Evolutionary conservation across 1,140 invertebrate genomes (phyloP).

Genomic region (Calycopis cecrops): DNA sequence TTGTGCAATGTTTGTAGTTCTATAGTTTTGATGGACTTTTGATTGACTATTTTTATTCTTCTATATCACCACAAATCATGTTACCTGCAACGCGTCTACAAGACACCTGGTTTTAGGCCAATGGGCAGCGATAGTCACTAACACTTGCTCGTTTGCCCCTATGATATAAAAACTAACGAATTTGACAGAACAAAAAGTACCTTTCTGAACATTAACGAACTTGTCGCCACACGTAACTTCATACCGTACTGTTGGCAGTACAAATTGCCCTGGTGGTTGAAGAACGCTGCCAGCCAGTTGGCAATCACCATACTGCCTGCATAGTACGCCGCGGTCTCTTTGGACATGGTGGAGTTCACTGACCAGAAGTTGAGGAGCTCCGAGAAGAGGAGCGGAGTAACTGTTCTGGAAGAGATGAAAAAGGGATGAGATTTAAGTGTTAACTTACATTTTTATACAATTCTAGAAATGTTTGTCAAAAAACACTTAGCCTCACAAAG

Average conservation of each 20-base stretch:
- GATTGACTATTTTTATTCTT: too few relatives aligned
- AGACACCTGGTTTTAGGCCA: too few relatives aligned
- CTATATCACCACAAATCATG: too few relatives aligned
- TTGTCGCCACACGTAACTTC: constrained; percentile 75
- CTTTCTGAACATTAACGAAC: constrained; percentile 78
- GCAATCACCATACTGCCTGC: constrained; percentile 43
- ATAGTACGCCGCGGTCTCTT: constrained; percentile 41
- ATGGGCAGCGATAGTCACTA: too few relatives aligned
- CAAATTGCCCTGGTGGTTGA: constrained; percentile 21
- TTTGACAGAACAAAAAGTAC: too few relatives aligned
- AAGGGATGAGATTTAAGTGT: background rate
- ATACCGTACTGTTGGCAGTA: constrained; percentile 71
- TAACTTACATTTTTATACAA: background rate
- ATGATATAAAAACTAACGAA: too few relatives aligned
- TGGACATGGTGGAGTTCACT: constrained; percentile 22
- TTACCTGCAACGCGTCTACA: too few relatives aligned
- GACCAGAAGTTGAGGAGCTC: constrained; percentile 73
- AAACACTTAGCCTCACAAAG: background rate
- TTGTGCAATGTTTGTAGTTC: too few relatives aligned
- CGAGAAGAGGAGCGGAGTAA: constrained; percentile 69
- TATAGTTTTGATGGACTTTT: too few relatives aligned
- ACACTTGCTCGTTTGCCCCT: too few relatives aligned
- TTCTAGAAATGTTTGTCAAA: background rate
- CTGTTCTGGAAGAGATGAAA: constrained; percentile 30
- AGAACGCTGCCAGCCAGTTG: constrained; percentile 23